phyloP scores from a whole-genome alignment of 2,888 invertebrate genomes.

The Meteorus colon region DNA sequence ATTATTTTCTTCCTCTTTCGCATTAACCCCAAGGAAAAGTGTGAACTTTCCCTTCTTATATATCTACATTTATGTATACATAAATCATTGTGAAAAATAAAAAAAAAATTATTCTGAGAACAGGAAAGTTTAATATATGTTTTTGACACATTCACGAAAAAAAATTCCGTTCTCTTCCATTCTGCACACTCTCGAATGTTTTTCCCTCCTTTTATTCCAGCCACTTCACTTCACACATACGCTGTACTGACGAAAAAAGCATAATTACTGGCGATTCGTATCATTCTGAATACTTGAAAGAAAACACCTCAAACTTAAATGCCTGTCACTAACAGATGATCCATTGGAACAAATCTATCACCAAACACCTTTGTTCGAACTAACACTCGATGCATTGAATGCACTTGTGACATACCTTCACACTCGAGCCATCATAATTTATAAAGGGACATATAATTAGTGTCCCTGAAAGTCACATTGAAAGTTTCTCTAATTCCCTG shows the following conservation, averaged over 20 bases:
- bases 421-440: not conserved
- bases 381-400: conserved; percentile 22
- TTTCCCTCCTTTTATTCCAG: conserved; percentile 33
- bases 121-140: conserved; percentile 52
- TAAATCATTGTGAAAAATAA: conserved; percentile 21
- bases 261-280: conserved; percentile 58
- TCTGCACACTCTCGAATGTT: not conserved
- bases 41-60: not conserved
- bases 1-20: conserved; percentile 26
- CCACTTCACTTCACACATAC: conserved; percentile 39
- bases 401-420: not conserved
- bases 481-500: no score
- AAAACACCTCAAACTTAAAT: not conserved
- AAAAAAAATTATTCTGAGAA: conserved; percentile 25
- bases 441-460: not conserved
- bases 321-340: conserved; percentile 65
- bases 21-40: not conserved
- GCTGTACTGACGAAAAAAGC: conserved; percentile 62
- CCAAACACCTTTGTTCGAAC: conserved; percentile 26
- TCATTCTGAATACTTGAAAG: conserved; percentile 53
- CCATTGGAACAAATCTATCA: conserved; percentile 60
- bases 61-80: not conserved
- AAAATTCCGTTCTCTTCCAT: conserved; percentile 21
- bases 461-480: no score
- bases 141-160: conserved; percentile 54